Evolutionary conservation across 2,113 vertebrate species (phyloP).

Genomic region (Mormyrus lacerda): DNA sequence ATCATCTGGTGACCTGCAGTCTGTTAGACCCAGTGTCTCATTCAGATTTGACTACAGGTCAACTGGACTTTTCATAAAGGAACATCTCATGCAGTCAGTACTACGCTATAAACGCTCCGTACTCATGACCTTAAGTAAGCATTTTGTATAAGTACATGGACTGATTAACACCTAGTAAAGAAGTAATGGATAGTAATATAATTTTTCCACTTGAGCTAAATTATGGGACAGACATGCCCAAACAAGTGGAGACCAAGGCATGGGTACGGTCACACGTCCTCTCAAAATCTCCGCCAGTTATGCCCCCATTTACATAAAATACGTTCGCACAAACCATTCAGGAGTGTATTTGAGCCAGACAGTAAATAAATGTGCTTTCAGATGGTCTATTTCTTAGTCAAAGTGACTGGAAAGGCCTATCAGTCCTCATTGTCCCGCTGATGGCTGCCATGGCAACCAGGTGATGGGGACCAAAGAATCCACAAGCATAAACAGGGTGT

Average conservation of each 20-base stretch:
- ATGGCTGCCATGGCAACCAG: constrained; percentile 19
- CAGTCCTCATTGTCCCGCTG: constrained; percentile 29
- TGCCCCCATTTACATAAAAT: not conserved
- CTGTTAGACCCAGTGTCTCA: not conserved
- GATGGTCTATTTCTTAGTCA: constrained; percentile 42
- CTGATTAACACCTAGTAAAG: not conserved
- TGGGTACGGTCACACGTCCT: not conserved
- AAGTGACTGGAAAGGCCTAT: constrained; percentile 41
- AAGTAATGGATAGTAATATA: not conserved
- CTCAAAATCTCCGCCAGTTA: not conserved
- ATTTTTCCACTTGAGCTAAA: not conserved
- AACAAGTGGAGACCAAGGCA: not conserved
- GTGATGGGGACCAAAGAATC: not conserved
- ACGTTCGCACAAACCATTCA: not conserved
- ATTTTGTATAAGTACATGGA: not conserved
- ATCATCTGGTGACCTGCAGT: not conserved
- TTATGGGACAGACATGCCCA: not conserved
- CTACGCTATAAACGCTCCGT: too few species aligned
- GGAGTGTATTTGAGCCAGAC: constrained; percentile 57
- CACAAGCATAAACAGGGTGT: constrained; percentile 18
- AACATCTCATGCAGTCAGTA: too few species aligned
- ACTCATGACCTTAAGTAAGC: not conserved
- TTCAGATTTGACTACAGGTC: not conserved
- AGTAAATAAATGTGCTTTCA: constrained; percentile 32
- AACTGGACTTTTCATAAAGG: not conserved